These are phyloP conservation scores for Himalopsyche phryganea DNA, from an alignment of 1,140 invertebrate species.

Conservation along the genomic window DNA sequence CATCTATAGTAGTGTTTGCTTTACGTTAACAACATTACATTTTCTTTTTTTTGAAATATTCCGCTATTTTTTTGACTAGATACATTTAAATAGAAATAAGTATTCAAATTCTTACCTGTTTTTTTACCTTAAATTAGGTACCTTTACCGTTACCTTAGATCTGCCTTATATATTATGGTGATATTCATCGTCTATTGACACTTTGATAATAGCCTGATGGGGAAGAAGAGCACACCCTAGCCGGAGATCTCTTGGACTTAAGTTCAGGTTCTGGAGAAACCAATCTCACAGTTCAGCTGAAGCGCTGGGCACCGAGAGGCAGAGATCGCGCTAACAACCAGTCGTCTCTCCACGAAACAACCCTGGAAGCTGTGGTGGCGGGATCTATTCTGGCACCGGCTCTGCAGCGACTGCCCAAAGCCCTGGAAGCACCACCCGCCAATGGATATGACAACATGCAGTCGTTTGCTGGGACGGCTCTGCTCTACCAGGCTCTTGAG, in stretches of 20 bases:
- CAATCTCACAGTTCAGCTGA: slow-evolving; percentile 16
- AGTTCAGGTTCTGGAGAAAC: slow-evolving; percentile 5
- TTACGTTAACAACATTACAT: no score
- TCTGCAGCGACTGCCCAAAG: slow-evolving; percentile 34
- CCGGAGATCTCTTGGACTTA: slow-evolving; percentile 19
- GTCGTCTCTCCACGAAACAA: neutral
- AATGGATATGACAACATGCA: slow-evolving; percentile 36
- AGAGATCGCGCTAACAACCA: neutral
- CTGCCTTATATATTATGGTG: no score
- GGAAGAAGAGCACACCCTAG: slow-evolving; percentile 20
- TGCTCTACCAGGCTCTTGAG: slow-evolving; percentile 19
- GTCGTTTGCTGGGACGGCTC: slow-evolving; percentile 23
- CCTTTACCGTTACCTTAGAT: no score
- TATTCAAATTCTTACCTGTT: no score
- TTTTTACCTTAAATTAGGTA: no score
- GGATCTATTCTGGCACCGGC: slow-evolving; percentile 43
- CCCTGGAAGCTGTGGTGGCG: slow-evolving; percentile 19
- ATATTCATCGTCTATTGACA: no score
- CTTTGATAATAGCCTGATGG: slow-evolving; percentile 30
- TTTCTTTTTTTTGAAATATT: no score
- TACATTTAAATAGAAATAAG: no score
- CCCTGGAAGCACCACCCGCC: slow-evolving; percentile 32
- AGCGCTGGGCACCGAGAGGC: neutral
- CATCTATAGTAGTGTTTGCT: no score
- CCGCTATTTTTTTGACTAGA: no score